Evolutionary conservation across 2,888 invertebrate species (phyloP), one percentile per base, ranked within the genome.

Genomic region (Calameuta pallipes): DNA sequence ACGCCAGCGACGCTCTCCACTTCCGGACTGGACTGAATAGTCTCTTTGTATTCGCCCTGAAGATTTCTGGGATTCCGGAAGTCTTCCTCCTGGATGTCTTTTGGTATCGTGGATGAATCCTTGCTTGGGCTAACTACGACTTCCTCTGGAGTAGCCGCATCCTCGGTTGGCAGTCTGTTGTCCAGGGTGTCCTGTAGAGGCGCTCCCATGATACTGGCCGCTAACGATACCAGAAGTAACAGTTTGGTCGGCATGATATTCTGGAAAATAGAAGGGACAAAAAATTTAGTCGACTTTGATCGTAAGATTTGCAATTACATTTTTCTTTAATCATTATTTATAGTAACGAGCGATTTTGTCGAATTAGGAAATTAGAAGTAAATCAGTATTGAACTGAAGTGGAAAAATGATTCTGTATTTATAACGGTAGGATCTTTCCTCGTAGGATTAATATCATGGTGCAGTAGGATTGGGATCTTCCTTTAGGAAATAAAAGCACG

Each of bases 401-500:
- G 56, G 23, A 56, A 9, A 56, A 23, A 41, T 41, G 2, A 56
- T 56, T 56, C 23, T 1, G 9, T 56, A 56, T 56, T 23, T 56
- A 23, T 56, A 56, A 23, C 23, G 15, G 56, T 56, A 23, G 23
- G 15, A 9, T 56, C 9, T 56, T 2, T 9, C 9, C 23, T 56
- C 9, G 56, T 56, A 56, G 56, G 23, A 56, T 56, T 9, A 6
- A 23, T 23, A 56, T 23, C 56, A 0, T 56, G 23, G 56, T 56
- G 56, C 56, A 23, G 56, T 56, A 23, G 15, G 4, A 35, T 76
- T 41, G 37, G 4, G 34, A 33, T 15, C 33, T 3, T 74, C 2
- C 4, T 31, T 11, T 41, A 13, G 11, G 15, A 33, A 75, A 83
- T 77, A 84, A 79, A 82, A 84, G 82, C 80, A 83, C 75, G 74